Conservation (phyloP, 2,888 invertebrate species). For the Melinaea menophilus region DNA sequence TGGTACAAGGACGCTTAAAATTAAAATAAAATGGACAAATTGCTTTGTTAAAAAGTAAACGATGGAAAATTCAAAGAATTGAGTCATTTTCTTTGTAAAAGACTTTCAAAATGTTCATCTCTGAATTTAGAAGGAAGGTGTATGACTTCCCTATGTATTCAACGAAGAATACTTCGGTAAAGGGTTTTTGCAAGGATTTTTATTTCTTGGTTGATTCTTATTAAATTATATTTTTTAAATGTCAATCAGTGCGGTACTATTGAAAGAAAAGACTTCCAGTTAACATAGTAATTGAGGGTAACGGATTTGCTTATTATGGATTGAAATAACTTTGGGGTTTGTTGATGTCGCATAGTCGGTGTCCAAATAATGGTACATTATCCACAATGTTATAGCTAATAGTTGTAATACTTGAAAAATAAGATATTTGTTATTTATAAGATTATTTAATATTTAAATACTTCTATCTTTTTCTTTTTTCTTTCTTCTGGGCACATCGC, state of each 20-base stretch:
- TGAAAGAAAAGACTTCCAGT: conserved; percentile 92
- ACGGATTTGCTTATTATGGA: not conserved
- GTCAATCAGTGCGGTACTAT: conserved; percentile 95
- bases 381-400: too few relatives aligned
- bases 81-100: conserved; percentile 17
- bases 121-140: conserved; percentile 94
- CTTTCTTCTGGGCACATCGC: too few relatives aligned
- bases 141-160: conserved; percentile 93
- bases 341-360: too few relatives aligned
- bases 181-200: conserved; percentile 44
- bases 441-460: too few relatives aligned
- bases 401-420: too few relatives aligned
- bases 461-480: too few relatives aligned
- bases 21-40: conserved; percentile 1
- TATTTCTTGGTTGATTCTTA: not conserved
- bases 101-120: conserved; percentile 82
- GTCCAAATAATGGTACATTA: too few relatives aligned
- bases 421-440: too few relatives aligned
- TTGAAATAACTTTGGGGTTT: too few relatives aligned
- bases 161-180: conserved; percentile 95
- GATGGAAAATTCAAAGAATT: conserved; percentile 13
- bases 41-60: conserved; percentile 6
- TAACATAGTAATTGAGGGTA: conserved; percentile 94
- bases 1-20: conserved; percentile 6
- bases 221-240: conserved; percentile 79